These are phyloP conservation scores for Drosophila macrothrix DNA, from an alignment of 2,888 invertebrate genomes.

Conservation along the genomic window DNA sequence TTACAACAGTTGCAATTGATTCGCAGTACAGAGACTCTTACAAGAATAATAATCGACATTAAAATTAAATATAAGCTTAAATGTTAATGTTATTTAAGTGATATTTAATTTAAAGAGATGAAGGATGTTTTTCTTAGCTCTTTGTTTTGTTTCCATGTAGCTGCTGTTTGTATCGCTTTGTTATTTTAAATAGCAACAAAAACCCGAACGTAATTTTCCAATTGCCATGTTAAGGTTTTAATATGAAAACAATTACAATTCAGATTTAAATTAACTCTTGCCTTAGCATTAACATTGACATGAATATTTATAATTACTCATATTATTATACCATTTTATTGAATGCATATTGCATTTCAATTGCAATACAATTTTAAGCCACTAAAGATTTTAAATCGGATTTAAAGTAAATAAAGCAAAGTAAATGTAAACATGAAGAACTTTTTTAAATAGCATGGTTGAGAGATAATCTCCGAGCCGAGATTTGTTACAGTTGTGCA, in stretches of 20 bases:
- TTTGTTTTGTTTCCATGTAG: background rate
- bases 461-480: slow-evolving; percentile 9
- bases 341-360: slow-evolving; percentile 16
- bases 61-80: background rate
- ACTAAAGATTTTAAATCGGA: background rate
- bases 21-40: background rate
- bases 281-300: too few species aligned
- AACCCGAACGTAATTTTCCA: background rate
- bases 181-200: background rate
- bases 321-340: background rate
- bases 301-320: background rate
- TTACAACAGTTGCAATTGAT: background rate
- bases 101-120: background rate
- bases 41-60: background rate
- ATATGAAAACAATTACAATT: background rate
- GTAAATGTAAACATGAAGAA: background rate
- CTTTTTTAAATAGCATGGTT: slow-evolving; percentile 16
- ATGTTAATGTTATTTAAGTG: background rate
- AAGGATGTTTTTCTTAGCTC: background rate
- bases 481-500: slow-evolving; percentile 3
- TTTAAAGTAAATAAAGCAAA: background rate
- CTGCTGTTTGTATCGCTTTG: background rate
- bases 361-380: slow-evolving; percentile 1
- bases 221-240: background rate
- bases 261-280: background rate